phyloP scores from a whole-genome alignment of 1,140 invertebrate species.

The Caligus rogercresseyi region DNA sequence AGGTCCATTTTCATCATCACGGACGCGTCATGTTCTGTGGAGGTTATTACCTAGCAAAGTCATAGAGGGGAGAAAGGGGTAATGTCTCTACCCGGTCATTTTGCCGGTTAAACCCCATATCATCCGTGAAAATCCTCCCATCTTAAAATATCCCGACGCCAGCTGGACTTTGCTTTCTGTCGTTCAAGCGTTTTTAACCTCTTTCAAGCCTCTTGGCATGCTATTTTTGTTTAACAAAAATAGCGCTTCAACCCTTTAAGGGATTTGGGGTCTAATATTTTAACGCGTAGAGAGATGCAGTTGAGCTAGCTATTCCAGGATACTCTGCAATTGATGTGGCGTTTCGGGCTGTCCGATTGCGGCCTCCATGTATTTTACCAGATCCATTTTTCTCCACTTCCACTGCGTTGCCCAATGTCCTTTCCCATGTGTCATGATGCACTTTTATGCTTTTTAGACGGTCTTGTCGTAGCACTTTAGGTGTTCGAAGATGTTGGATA shows the following conservation, averaged over 20 bases:
- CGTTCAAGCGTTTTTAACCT: not conserved
- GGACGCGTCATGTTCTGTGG: not conserved
- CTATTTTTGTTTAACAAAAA: not conserved
- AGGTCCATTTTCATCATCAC: not conserved
- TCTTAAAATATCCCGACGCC: not conserved
- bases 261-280: not conserved
- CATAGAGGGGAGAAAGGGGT: not conserved
- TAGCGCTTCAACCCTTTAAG: not conserved
- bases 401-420: not conserved
- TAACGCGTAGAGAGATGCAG: not conserved
- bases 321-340: not conserved
- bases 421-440: not conserved
- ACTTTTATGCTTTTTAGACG: not conserved
- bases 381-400: not conserved
- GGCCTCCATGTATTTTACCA: not conserved
- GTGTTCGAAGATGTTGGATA: not conserved
- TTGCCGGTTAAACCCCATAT: not conserved
- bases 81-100: not conserved
- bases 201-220: not conserved
- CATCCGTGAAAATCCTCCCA: not conserved
- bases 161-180: not conserved
- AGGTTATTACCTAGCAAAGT: not conserved
- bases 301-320: not conserved
- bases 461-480: not conserved
- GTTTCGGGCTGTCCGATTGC: not conserved